Evolutionary conservation across 1,140 invertebrate genomes (phyloP).

Genomic region (Rhyacophila brunnea): DNA sequence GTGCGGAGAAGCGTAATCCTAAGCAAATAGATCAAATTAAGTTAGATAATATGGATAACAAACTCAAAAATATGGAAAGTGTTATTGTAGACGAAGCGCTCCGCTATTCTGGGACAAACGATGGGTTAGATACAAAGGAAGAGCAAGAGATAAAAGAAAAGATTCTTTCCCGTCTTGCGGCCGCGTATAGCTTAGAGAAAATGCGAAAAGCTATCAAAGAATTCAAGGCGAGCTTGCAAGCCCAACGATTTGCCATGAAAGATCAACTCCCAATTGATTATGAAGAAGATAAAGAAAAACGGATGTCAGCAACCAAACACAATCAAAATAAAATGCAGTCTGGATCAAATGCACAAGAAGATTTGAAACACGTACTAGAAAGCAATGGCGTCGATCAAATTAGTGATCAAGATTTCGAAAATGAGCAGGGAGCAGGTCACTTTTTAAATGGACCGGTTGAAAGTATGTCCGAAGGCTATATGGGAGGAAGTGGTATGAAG

Average conservation of each 20-base stretch:
- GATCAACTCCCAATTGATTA: conserved; percentile 39
- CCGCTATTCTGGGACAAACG: conserved; percentile 65
- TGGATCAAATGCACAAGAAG: conserved; percentile 15
- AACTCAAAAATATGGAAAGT: conserved; percentile 71
- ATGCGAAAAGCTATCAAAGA: conserved; percentile 71
- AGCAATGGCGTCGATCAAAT: conserved; percentile 34
- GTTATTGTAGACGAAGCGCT: conserved; percentile 73
- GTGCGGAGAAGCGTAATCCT: conserved; percentile 43
- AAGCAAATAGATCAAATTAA: conserved; percentile 46
- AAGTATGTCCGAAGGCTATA: conserved; percentile 56
- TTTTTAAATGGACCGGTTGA: conserved; percentile 51
- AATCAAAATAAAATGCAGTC: conserved; percentile 32
- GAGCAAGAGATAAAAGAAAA: conserved; percentile 70
- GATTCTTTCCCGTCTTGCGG: conserved; percentile 68
- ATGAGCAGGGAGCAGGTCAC: conserved; percentile 50
- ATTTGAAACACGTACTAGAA: conserved; percentile 17
- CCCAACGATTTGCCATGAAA: conserved; percentile 53
- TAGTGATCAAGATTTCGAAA: conserved; percentile 53
- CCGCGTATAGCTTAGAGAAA: conserved; percentile 77
- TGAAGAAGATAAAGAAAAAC: conserved; percentile 50
- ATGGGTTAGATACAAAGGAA: conserved; percentile 60
- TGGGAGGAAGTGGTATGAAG: conserved; percentile 57
- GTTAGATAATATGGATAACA: conserved; percentile 66
- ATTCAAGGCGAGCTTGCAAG: conserved; percentile 62
- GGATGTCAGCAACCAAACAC: conserved; percentile 35